These are phyloP conservation scores for Melanotaenia boesemani DNA, from an alignment of 2,797 vertebrate species.

Conservation along the genomic window DNA sequence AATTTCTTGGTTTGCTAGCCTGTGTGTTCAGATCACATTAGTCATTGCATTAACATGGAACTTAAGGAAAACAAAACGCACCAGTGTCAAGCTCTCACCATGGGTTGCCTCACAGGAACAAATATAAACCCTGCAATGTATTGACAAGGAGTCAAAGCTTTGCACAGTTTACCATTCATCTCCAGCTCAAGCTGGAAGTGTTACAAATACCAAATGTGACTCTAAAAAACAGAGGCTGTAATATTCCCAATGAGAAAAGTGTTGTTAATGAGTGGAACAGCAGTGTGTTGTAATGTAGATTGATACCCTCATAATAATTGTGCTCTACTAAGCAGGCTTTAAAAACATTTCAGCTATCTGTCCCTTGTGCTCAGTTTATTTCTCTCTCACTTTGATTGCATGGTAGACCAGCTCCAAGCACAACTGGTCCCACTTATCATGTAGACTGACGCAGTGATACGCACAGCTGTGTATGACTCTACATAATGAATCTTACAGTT, in stretches of 20 bases:
- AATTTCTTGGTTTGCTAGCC: conserved; percentile 19
- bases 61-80: conserved; percentile 41
- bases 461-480: conserved; percentile 26
- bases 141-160: conserved; percentile 52
- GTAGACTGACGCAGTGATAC: conserved; percentile 31
- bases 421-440: conserved; percentile 50
- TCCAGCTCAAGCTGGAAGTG: conserved; percentile 48
- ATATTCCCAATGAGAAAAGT: conserved; percentile 60
- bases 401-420: conserved; percentile 58
- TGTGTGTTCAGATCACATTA: neutral
- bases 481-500: conserved; percentile 25
- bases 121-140: conserved; percentile 57
- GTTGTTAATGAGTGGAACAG: conserved; percentile 69
- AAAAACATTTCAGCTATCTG: conserved; percentile 65
- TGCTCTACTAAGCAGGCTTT: conserved; percentile 59
- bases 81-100: conserved; percentile 36
- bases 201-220: conserved; percentile 68
- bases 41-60: conserved; percentile 18
- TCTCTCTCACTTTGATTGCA: conserved; percentile 62
- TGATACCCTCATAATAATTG: conserved; percentile 75
- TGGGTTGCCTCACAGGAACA: conserved; percentile 29
- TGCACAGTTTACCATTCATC: conserved; percentile 60
- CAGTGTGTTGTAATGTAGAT: conserved; percentile 71
- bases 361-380: conserved; percentile 60
- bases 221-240: conserved; percentile 67